Evolutionary conservation across 2,113 vertebrate genomes (phyloP).

Genomic region (Glareola pratincola): DNA sequence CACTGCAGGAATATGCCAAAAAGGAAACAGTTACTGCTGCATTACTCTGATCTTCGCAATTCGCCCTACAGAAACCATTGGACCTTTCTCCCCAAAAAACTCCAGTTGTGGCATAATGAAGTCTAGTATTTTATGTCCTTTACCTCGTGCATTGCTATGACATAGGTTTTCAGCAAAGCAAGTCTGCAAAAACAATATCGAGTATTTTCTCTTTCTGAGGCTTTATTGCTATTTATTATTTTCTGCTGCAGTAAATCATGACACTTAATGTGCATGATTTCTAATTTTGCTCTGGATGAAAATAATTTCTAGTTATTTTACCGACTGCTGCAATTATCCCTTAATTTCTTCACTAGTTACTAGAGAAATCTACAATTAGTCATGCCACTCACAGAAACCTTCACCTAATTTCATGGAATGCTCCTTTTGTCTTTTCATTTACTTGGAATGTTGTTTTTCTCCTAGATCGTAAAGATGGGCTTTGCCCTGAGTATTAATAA

Average conservation of each 20-base stretch:
- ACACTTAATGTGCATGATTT: not conserved
- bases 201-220: not conserved
- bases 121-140: not conserved
- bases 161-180: not conserved
- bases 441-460: conserved; percentile 6
- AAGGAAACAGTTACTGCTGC: not conserved
- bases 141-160: not conserved
- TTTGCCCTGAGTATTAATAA: not conserved
- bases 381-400: not conserved
- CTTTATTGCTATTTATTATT: not conserved
- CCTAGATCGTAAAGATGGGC: not conserved
- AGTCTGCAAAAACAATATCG: not conserved
- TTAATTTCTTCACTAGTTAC: conserved; percentile 1
- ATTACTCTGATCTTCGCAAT: not conserved
- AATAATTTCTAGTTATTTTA: conserved; percentile 13
- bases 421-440: conserved; percentile 35
- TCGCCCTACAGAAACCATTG: not conserved
- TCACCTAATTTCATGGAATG: conserved; percentile 21
- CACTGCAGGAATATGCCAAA: not conserved
- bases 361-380: conserved; percentile 19
- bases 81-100: not conserved
- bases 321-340: not conserved
- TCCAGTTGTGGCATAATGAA: not conserved
- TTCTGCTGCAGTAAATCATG: not conserved
- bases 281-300: conserved; percentile 19